Evolutionary conservation across 53 echinoderm and acorn worm genomes (phyloP), one percentile per base, ranked within the genome.

Genomic region (Luidia sarsii): DNA sequence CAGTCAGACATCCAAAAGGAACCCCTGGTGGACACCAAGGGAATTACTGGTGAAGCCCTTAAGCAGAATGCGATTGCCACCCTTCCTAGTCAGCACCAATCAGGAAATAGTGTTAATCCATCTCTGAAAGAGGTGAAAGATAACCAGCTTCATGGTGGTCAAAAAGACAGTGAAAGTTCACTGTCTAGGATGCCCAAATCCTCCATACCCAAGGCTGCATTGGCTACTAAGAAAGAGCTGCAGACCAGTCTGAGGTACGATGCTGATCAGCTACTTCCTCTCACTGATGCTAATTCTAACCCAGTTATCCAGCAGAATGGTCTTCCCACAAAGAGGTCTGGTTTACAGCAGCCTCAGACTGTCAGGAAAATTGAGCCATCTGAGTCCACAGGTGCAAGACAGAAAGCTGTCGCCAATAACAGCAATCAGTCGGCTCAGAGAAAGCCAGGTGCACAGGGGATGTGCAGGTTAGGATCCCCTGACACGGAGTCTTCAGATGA

Each of bases 281-380:
- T 59, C 41, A 75, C 34, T 6, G 75, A 75, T 31, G 60, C 75
- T 43, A 75, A 75, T 37, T 75, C 75, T 23, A 77, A 77, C 57
- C 77, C 77, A 20, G 77, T 77, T 25, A 32, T 48, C 0, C 39
- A 56, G 57, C 77, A 60, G 48, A 77, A 77, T 46, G 77, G 77
- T 18, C 2, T 61, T 27, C 23, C 77, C 16, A n/a, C 43, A n/a
- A 77, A 62, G 33, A 38, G 31, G 15, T 69, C 70, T 4, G 70
- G 70, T 33, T 50, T 69, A n/a, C 49, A 49, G 70, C 70, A 69
- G 19, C 70, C 70, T 1, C 50, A 32, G 31, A 2, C 29, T 10
- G 18, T 59, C 61, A 77, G 61, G 61, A 77, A 7, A 60, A 46
- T 29, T 7, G 77, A 77, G 22, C 72, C 54, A 25, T 59, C 61